These are phyloP conservation scores for Sarcophaga subvicina DNA, from an alignment of 2,888 invertebrate species.

Conservation along the genomic window DNA sequence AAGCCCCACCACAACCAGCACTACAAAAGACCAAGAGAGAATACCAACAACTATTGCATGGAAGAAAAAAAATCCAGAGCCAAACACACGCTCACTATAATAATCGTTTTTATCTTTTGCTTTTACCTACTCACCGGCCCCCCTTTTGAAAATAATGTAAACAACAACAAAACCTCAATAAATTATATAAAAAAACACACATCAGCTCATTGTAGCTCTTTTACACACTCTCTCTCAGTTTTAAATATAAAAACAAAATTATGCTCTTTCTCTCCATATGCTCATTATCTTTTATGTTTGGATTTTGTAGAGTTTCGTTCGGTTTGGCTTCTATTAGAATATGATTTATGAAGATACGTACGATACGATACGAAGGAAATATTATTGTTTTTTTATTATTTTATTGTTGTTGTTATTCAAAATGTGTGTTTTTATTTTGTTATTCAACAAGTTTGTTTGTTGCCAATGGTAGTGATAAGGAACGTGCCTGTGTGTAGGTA, in stretches of 20 bases:
- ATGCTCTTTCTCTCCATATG: neutral
- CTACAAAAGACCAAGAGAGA: neutral
- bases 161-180: neutral
- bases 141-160: neutral
- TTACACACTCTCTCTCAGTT: neutral
- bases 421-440: neutral
- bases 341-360: too few relatives aligned
- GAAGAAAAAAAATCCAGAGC: neutral
- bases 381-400: neutral
- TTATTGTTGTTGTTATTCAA: neutral
- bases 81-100: conserved; percentile 14
- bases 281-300: neutral
- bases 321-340: neutral
- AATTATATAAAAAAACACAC: neutral
- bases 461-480: conserved; percentile 29
- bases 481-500: neutral
- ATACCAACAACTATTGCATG: conserved; percentile 4
- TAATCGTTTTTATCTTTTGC: neutral
- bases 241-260: neutral
- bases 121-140: conserved; percentile 27
- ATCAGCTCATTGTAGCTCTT: neutral
- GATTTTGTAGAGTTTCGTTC: neutral
- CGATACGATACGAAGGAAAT: neutral
- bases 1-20: conserved; percentile 20
- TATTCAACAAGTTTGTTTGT: conserved; percentile 21